These are phyloP conservation scores for Noturus placidus DNA, from an alignment of 2,113 vertebrate species.

Conservation along the genomic window DNA sequence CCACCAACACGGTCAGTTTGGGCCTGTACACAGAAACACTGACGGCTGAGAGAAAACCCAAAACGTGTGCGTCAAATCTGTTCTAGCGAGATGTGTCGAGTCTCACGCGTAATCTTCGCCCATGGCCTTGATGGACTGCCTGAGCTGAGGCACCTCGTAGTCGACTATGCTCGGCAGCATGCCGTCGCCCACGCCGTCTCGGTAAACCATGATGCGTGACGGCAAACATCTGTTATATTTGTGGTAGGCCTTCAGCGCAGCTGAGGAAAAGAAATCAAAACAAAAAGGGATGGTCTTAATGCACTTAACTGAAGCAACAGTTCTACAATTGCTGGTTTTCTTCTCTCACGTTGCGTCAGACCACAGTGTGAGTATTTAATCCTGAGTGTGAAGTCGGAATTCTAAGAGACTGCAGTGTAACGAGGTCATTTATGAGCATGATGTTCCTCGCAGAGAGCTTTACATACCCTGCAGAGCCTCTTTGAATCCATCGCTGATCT, in stretches of 20 bases:
- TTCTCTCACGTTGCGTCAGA: background rate
- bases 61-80: no score
- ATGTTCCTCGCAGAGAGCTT: no score
- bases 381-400: background rate
- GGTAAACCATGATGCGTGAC: conserved; percentile 86
- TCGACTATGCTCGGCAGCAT: conserved; percentile 84
- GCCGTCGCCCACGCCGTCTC: conserved; percentile 94
- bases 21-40: no score
- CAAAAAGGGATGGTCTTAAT: background rate
- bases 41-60: no score
- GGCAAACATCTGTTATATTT: conserved; percentile 82
- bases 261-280: conserved; percentile 63
- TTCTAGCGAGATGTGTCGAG: background rate
- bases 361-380: background rate
- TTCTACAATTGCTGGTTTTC: background rate
- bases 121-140: conserved; percentile 82
- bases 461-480: no score
- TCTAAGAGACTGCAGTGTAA: background rate
- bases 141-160: conserved; percentile 87
- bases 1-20: no score
- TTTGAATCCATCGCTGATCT: no score
- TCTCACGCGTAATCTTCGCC: conserved; percentile 83
- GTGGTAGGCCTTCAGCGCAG: conserved; percentile 79
- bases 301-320: background rate
- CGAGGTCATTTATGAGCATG: background rate